Evolutionary conservation across 2,888 invertebrate species (phyloP).

Genomic region (Spisula solida): DNA sequence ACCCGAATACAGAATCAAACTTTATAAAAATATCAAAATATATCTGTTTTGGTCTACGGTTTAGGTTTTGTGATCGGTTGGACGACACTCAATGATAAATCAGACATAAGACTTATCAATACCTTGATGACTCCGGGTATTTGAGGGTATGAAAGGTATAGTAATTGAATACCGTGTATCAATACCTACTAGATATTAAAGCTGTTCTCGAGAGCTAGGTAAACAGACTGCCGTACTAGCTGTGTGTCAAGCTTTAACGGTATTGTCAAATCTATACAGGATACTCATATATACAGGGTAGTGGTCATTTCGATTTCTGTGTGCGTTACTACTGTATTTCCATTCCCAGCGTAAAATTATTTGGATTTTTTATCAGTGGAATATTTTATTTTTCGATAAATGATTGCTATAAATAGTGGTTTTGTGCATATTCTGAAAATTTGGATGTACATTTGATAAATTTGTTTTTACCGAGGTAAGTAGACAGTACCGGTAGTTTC

Average conservation of each 20-base stretch:
- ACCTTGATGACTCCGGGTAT: conserved; percentile 20
- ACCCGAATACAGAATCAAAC: neutral
- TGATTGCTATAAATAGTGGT: neutral
- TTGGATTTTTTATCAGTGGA: neutral
- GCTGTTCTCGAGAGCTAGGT: conserved; percentile 29
- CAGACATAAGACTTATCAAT: neutral
- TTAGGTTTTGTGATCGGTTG: neutral
- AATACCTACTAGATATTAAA: conserved; percentile 37
- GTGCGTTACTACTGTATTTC: neutral
- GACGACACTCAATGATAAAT: neutral
- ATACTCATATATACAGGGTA: neutral
- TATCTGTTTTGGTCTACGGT: conserved; percentile 9
- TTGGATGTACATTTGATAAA: neutral
- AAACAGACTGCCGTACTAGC: neutral
- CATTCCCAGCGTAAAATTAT: neutral
- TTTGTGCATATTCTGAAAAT: neutral
- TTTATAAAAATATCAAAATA: neutral
- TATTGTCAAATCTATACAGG: neutral
- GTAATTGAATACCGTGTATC: conserved; percentile 39
- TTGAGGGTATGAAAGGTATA: conserved; percentile 16
- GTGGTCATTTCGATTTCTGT: conserved; percentile 34
- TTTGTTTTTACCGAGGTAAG: no score
- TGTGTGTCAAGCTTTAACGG: conserved; percentile 11
- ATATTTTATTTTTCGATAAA: neutral
- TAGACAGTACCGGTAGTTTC: no score